These are phyloP conservation scores for Coptotermes formosanus DNA, from an alignment of 1,140 invertebrate species.

Conservation along the genomic window DNA sequence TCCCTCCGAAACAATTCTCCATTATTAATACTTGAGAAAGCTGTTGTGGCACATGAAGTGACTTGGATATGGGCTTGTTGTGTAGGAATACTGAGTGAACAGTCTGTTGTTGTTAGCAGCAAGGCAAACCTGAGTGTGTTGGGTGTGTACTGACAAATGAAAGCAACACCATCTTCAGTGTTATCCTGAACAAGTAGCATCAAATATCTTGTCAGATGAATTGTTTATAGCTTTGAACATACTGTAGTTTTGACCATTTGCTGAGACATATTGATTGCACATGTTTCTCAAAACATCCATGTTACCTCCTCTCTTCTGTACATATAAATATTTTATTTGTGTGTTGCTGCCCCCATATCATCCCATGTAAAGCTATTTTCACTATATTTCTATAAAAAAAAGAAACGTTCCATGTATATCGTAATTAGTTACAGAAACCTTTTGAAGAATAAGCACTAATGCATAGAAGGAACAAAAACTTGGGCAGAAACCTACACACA, in stretches of 20 bases:
- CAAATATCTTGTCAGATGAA: background rate
- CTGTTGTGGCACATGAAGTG: background rate
- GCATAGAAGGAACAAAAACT: background rate
- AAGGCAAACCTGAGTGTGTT: background rate
- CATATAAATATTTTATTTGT: conserved; percentile 16
- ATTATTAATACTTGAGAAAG: background rate
- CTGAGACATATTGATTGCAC: background rate
- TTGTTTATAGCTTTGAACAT: background rate
- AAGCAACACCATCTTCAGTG: conserved; percentile 10
- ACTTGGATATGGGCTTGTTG: background rate
- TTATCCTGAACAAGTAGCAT: background rate
- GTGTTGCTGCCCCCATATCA: background rate
- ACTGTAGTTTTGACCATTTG: background rate
- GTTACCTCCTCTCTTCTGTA: background rate
- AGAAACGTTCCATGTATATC: conserved; percentile 12
- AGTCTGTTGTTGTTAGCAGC: background rate
- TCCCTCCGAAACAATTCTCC: background rate
- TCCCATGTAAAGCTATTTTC: background rate
- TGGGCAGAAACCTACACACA: background rate
- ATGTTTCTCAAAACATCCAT: background rate
- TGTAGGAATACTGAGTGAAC: background rate
- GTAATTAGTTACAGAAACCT: background rate
- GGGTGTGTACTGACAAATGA: background rate
- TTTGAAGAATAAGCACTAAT: background rate
- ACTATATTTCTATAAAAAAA: background rate